Conservation (phyloP, 2,113 vertebrate genomes). For the chimpanzee (Pan troglodytes) region NHGRI_mPanTro3-v2.1_pri NC_072410.2:112481001-112481500, state of each 20-base stretch:
- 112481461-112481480: neutral
- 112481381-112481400: neutral
- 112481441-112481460: neutral
- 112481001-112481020: neutral
- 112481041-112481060: neutral
- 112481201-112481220: neutral
- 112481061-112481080: neutral
- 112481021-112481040: neutral
- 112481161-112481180: neutral
- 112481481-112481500: neutral
- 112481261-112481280: neutral
- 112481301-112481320: accelerated
- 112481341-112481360: too few relatives aligned
- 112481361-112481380: neutral
- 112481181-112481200: neutral
- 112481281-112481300: accelerated
- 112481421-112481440: accelerated
- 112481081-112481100: neutral
- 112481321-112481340: accelerated
- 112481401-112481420: neutral
- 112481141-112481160: accelerated
- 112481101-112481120: neutral
- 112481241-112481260: neutral
- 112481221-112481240: neutral
- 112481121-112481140: neutral